Conservation (phyloP, 2,113 vertebrate species). For the Variabilichromis moorii region DNA sequence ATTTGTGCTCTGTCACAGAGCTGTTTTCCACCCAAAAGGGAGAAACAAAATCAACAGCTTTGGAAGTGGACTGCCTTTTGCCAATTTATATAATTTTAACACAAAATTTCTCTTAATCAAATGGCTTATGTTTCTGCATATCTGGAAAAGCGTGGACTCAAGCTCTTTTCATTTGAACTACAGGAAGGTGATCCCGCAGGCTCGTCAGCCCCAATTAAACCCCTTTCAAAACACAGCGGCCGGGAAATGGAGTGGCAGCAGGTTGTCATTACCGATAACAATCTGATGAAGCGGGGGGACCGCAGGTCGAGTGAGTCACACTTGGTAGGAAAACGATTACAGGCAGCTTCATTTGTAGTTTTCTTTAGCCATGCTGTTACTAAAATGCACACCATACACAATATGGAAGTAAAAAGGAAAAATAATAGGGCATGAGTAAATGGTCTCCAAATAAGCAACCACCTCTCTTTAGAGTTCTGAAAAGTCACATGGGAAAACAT, state of each 20-base stretch:
- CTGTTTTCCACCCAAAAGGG: background rate
- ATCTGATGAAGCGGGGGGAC: background rate
- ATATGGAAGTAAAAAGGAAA: background rate
- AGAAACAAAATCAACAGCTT: background rate
- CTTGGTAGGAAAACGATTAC: background rate
- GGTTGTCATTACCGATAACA: background rate
- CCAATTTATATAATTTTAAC: background rate
- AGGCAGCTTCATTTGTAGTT: background rate
- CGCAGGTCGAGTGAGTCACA: constrained; percentile 3
- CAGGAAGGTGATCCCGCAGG: background rate
- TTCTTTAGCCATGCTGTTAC: background rate
- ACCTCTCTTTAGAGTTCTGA: background rate
- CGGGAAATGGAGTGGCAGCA: background rate
- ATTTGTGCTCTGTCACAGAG: background rate
- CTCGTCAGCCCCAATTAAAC: background rate
- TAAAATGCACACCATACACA: background rate
- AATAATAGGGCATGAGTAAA: background rate
- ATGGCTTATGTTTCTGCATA: background rate
- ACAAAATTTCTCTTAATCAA: accelerated
- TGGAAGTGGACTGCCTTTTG: background rate
- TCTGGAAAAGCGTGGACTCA: background rate
- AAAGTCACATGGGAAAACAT: background rate
- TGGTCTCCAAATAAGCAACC: background rate
- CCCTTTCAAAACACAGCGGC: background rate
- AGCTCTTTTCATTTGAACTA: background rate